Evolutionary conservation across 2,113 vertebrate species (phyloP), one percentile per base, ranked within the genome.

Genomic region (Lasiurus cinereus): DNA sequence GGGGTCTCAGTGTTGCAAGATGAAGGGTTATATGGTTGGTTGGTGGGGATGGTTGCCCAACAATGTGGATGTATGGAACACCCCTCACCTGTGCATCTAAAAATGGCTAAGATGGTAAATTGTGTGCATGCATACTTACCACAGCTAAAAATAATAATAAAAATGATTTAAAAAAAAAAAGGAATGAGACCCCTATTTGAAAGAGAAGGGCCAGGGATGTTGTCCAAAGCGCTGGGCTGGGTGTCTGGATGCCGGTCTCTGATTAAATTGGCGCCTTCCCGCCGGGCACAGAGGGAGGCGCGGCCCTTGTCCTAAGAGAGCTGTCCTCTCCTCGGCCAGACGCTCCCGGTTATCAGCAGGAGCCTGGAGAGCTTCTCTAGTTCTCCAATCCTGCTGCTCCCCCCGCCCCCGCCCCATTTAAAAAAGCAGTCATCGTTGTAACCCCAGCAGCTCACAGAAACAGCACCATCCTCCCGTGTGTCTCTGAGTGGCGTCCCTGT

Each of bases 391-490:
- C 59, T 83, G 13, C 8, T 4, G 7, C 76, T 16, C 74, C 33
- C 27, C 15, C 6, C 39, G 39, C 22, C 69, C 16, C 22, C 36
- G 9, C 16, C 24, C 31, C 9, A 48, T 33, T 54, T 90, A 54
- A 19, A 11, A 14, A 89, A 80, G 87, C n/a, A 73, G 62, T 69
- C 59, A 16, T 9, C 12, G 8, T 43, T 27, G 79, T 85, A 88
- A 92, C 14, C 85, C n/a, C 14, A 79, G 59, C 66, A 59, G 91
- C 66, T 18, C 77, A 74, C 15, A 92, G 87, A 87, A 93, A 97
- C 12, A 89, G 85, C 50, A 36, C 7, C 1, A 4, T 4, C 18
- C 67, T 31, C 66, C 29, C 83, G 72, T 39, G 67, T 27, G 43
- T 22, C n/a, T 72, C 79, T 66, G 31, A 4, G 66, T 29, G 52